These are phyloP conservation scores for Echeneis naucrates DNA, from an alignment of 2,797 vertebrate species.

Conservation along the genomic window DNA sequence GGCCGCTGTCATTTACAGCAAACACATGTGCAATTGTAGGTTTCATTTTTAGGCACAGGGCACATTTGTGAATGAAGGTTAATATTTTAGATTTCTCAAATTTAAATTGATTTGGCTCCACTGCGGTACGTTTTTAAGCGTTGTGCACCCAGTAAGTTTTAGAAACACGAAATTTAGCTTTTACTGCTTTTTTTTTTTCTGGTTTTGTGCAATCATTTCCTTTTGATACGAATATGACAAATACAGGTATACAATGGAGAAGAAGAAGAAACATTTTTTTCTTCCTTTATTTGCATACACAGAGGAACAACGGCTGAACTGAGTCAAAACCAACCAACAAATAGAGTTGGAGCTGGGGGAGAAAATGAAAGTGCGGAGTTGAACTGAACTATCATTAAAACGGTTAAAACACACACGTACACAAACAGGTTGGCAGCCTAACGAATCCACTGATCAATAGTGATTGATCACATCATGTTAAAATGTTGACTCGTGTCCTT, in stretches of 20 bases:
- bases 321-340: not conserved
- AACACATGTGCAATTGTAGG: not conserved
- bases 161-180: too few species aligned
- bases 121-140: not conserved
- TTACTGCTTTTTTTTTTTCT: not conserved
- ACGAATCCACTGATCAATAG: slow-evolving; percentile 76
- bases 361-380: not conserved
- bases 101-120: too few species aligned
- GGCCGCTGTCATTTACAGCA: not conserved
- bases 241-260: slow-evolving; percentile 36
- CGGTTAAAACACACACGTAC: not conserved
- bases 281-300: not conserved
- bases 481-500: slow-evolving; percentile 68
- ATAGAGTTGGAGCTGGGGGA: not conserved
- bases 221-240: slow-evolving; percentile 3
- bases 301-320: not conserved
- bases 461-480: slow-evolving; percentile 78
- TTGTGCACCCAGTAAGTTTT: not conserved
- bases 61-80: not conserved
- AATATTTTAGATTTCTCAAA: not conserved
- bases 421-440: slow-evolving; percentile 39
- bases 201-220: not conserved
- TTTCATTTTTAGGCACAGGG: not conserved
- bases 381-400: not conserved
- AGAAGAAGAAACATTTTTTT: slow-evolving; percentile 31